Conservation (phyloP, 2,888 invertebrate genomes). For the Uloborus plumipes region DNA sequence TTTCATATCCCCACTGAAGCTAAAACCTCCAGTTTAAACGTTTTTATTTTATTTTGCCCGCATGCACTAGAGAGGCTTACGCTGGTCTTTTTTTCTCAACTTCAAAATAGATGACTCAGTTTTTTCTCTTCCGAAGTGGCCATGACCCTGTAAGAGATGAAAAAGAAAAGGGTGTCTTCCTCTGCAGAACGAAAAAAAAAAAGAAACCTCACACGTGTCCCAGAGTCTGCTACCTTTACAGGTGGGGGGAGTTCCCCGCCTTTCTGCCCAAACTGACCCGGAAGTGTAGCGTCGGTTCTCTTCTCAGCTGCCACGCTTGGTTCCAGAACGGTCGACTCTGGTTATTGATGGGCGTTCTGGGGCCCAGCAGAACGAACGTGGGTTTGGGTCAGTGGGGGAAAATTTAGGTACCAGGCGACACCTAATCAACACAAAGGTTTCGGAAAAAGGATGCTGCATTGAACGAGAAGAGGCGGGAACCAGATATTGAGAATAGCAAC, state of each 20-base stretch:
- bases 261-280: constrained; percentile 22
- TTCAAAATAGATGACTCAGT: constrained; percentile 1
- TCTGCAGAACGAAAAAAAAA: constrained; percentile 6
- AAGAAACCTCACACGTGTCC: constrained; percentile 4
- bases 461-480: neutral
- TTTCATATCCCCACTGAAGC: no score
- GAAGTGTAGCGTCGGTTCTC: constrained; percentile 9
- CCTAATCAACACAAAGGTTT: no score
- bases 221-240: constrained; percentile 6
- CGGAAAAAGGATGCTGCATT: no score
- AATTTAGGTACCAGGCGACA: no score
- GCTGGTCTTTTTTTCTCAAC: no score
- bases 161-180: constrained; percentile 43
- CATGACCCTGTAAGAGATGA: constrained; percentile 38
- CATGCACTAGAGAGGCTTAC: no score
- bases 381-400: no score
- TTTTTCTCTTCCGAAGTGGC: constrained; percentile 6
- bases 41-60: no score
- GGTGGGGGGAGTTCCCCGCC: constrained; percentile 15
- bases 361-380: no score
- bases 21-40: no score
- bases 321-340: neutral
- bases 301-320: constrained; percentile 24
- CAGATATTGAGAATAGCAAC: constrained; percentile 3
- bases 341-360: no score